Percentiles rank a stretch among this genome's conserved stretches.
Conservation (phyloP, 2,113 vertebrate species). For the Leucopsar rothschildi region DNA sequence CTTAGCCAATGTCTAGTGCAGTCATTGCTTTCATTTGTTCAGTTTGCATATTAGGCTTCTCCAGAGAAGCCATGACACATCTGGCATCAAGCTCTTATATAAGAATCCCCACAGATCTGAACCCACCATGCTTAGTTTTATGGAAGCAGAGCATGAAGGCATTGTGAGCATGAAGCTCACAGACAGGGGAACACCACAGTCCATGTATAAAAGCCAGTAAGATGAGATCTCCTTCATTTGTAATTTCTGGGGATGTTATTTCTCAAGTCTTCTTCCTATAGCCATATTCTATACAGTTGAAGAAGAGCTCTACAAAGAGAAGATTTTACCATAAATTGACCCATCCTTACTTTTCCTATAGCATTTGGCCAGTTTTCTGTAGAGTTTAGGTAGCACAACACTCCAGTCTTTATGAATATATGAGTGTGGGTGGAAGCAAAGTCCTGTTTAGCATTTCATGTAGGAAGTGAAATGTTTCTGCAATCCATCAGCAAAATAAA, state of each 20-base stretch:
- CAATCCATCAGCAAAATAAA: background rate
- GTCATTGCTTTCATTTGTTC: background rate
- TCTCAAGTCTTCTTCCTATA: background rate
- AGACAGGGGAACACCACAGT: too few species aligned
- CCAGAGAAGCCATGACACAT: background rate
- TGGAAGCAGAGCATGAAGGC: background rate
- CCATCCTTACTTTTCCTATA: background rate
- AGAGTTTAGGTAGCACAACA: background rate
- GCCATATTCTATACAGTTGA: background rate
- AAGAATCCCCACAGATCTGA: background rate
- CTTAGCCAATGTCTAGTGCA: background rate
- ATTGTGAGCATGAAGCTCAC: background rate
- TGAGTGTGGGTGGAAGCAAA: background rate
- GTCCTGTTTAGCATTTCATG: background rate
- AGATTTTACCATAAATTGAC: background rate
- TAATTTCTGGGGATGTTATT: background rate
- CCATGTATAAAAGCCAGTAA: background rate
- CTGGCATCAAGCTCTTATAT: background rate
- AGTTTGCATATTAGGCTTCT: background rate
- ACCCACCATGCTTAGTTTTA: background rate
- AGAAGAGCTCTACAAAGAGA: background rate
- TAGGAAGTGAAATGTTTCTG: background rate
- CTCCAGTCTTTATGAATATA: background rate
- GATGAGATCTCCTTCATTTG: background rate
- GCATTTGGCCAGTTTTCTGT: background rate